phyloP scores from a whole-genome alignment of 2,888 invertebrate species.

The Aquatica leii region DNA sequence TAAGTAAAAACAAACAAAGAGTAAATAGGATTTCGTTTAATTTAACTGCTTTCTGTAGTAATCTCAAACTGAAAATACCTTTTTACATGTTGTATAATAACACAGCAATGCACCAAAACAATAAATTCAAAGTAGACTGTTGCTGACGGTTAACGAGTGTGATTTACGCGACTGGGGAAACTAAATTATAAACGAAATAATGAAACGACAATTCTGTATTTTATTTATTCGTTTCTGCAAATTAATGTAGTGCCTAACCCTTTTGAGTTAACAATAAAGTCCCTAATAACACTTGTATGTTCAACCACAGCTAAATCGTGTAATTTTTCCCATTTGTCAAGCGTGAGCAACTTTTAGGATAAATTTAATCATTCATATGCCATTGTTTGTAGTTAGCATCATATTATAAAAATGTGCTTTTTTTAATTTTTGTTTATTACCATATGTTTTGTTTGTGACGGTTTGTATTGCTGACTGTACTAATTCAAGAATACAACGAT shows the following conservation, averaged over 20 bases:
- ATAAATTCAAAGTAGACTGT: conserved; percentile 48
- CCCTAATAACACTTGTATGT: conserved; percentile 33
- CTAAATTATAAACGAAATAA: conserved; percentile 49
- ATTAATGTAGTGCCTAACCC: conserved; percentile 32
- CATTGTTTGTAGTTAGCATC: conserved; percentile 2
- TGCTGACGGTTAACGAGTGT: conserved; percentile 45
- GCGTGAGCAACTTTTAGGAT: neutral
- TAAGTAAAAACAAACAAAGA: neutral
- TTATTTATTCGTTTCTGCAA: conserved; percentile 40
- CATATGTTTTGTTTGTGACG: too few species aligned
- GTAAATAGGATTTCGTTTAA: neutral
- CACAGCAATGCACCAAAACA: conserved; percentile 41
- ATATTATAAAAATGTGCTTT: neutral
- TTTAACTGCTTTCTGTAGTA: neutral
- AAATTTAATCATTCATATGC: conserved; percentile 6
- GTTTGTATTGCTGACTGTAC: too few species aligned
- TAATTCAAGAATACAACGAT: too few species aligned
- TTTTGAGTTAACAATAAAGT: conserved; percentile 29
- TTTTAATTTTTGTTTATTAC: too few species aligned
- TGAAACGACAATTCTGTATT: conserved; percentile 45
- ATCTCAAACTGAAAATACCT: conserved; percentile 19
- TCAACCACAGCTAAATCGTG: conserved; percentile 29
- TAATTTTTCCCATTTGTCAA: conserved; percentile 23
- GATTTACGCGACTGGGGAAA: conserved; percentile 45
- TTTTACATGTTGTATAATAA: conserved; percentile 36